Evolutionary conservation across 2,113 vertebrate species (phyloP).

Genomic region (Taxidea taxus): DNA sequence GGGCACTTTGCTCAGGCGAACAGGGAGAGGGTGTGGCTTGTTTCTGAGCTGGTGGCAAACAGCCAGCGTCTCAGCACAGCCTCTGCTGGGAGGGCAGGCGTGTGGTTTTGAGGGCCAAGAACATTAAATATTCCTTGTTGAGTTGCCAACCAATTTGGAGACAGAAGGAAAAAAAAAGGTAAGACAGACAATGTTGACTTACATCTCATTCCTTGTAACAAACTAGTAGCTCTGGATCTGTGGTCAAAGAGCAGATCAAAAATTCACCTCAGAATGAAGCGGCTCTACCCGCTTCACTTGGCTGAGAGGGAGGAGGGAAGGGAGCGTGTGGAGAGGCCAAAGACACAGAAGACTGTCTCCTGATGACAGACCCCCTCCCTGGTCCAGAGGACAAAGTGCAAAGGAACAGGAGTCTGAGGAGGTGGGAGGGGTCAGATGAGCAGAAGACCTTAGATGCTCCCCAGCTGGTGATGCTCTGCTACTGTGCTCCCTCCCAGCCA

Average conservation of each 20-base stretch:
- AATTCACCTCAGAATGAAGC: not conserved
- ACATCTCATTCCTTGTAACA: not conserved
- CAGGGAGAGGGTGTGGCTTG: too few species aligned
- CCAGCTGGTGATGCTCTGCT: not conserved
- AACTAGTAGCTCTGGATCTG: not conserved
- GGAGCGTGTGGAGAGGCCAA: not conserved
- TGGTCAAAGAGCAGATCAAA: not conserved
- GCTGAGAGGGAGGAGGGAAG: not conserved
- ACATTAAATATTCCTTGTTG: not conserved
- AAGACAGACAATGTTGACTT: not conserved
- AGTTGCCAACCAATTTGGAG: not conserved
- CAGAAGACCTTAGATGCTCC: fast-evolving
- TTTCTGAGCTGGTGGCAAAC: not conserved
- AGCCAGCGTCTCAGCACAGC: not conserved
- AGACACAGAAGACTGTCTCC: not conserved
- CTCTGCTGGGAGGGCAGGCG: not conserved
- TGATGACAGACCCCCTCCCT: not conserved
- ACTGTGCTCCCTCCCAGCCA: not conserved
- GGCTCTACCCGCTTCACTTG: too few species aligned
- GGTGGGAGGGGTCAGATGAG: not conserved
- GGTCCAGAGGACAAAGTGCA: not conserved
- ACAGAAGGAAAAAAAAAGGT: not conserved
- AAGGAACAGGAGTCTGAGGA: not conserved
- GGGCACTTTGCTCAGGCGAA: not conserved
- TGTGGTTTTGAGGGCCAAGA: not conserved